Evolutionary conservation across 1,140 invertebrate genomes (phyloP), one percentile per base, ranked within the genome.

Genomic region (Drosophila tani): DNA sequence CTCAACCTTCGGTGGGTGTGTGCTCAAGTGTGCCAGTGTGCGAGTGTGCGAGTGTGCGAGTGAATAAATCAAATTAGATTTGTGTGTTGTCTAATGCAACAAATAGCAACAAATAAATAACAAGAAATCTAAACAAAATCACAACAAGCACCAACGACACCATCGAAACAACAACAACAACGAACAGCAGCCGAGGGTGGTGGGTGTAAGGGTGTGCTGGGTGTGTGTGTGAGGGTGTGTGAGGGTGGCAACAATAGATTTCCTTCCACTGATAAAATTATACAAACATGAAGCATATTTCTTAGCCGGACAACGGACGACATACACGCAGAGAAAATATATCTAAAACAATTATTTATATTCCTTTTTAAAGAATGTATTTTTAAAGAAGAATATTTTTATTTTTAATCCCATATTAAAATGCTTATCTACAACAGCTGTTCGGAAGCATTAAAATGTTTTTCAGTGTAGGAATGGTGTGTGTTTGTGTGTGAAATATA

Each of bases 1-100:
- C 45, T 41, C 24, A 27, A 29, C 27, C 27, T 29, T 21, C 24
- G 5, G 38, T 40, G 38, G 35, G 43, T 64, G 49, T 53, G 38
- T 32, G 47, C 27, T 32, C 8, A 32, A 32, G 29, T 32, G 35
- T 14, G 5, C 17, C n/a, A 58, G 45, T n/a, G 32, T 41, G 47
- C 24, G 1, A 4, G 29, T 59, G 40, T 50, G 57, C 17, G 41
- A 40, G 32, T 55, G 40, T 47, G 66, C 46, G 53, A 45, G 58
- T 81, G 77, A 84, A 87, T 87, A 87, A 87, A 87, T 87, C 83
- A 87, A 87, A 87, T 82, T 82, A 80, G 80, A 87, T 87, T 87
- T 87, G 68, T 87, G 68, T 87, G 71, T 87, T 87, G 56, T 82
- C 78, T 80, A 70, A 77, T 90, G 81, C 77, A 85, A 88, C 84